phyloP scores from a whole-genome alignment of 2,888 invertebrate species.

The Carcina quercana region DNA sequence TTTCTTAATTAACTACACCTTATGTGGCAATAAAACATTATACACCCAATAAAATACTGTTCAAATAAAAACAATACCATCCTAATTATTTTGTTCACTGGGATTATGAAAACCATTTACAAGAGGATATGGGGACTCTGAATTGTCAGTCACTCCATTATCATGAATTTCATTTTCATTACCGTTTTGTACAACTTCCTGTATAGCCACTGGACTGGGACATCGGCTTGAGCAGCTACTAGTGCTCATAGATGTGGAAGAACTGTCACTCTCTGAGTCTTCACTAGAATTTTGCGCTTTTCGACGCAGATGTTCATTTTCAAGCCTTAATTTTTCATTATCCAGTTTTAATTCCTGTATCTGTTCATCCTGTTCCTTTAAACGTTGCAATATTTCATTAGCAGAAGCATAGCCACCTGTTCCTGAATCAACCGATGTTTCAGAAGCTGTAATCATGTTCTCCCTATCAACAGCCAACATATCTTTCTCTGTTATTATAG shows the following conservation, averaged over 20 bases:
- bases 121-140: constrained; percentile 31
- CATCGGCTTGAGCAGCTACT: constrained; percentile 63
- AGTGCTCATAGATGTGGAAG: constrained; percentile 56
- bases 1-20: too few species aligned
- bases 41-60: neutral
- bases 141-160: constrained; percentile 35
- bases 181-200: constrained; percentile 21
- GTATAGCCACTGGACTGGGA: constrained; percentile 27
- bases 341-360: constrained; percentile 75
- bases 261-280: constrained; percentile 77
- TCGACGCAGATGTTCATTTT: constrained; percentile 75
- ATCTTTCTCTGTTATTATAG: constrained; percentile 33
- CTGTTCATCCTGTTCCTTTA: constrained; percentile 76
- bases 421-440: constrained; percentile 50
- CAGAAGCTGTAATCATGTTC: constrained; percentile 50
- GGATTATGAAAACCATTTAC: constrained; percentile 51
- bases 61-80: neutral
- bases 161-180: constrained; percentile 19
- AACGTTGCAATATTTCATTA: constrained; percentile 44
- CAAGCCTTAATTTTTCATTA: constrained; percentile 76
- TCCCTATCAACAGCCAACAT: constrained; percentile 41
- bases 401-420: constrained; percentile 41
- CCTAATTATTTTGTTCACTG: constrained; percentile 7
- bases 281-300: constrained; percentile 55
- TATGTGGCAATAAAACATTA: too few species aligned